Evolutionary conservation across 2,888 invertebrate genomes (phyloP).

Genomic region (Trisateles emortualis): DNA sequence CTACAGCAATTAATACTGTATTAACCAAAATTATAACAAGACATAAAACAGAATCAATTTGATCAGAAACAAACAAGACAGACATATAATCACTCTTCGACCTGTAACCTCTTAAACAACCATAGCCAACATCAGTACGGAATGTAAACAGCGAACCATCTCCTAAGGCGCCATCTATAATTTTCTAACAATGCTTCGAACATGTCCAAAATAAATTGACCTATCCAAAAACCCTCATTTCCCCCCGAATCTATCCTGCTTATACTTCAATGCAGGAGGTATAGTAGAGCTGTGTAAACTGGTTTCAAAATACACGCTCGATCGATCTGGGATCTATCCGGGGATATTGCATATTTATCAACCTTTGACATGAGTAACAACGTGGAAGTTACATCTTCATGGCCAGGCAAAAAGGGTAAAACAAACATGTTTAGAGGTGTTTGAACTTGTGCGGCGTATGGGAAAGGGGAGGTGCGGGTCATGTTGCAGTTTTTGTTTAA

Average conservation of each 20-base stretch:
- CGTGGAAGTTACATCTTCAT: conserved; percentile 85
- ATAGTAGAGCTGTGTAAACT: conserved; percentile 44
- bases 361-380: conserved; percentile 86
- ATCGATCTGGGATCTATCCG: conserved; percentile 80
- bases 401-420: conserved; percentile 68
- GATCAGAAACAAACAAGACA: conserved; percentile 73
- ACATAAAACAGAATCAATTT: conserved; percentile 69
- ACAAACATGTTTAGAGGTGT: conserved; percentile 76
- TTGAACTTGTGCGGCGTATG: conserved; percentile 57
- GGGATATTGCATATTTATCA: conserved; percentile 86
- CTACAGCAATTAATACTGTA: conserved; percentile 19
- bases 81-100: conserved; percentile 79
- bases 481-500: conserved; percentile 5
- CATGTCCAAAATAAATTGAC: conserved; percentile 64
- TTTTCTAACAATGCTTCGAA: conserved; percentile 81
- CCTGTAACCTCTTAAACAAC: conserved; percentile 81
- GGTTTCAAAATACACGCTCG: conserved; percentile 74
- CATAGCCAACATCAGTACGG: conserved; percentile 74
- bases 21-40: conserved; percentile 32
- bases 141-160: conserved; percentile 85
- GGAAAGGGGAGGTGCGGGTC: conserved; percentile 43
- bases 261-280: conserved; percentile 22
- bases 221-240: conserved; percentile 29
- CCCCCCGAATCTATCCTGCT: conserved; percentile 17
- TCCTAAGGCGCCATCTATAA: conserved; percentile 86